Base-by-base conservation (phyloP, 2,888 invertebrate species). In the Tricholauxania praeusta region DNA sequence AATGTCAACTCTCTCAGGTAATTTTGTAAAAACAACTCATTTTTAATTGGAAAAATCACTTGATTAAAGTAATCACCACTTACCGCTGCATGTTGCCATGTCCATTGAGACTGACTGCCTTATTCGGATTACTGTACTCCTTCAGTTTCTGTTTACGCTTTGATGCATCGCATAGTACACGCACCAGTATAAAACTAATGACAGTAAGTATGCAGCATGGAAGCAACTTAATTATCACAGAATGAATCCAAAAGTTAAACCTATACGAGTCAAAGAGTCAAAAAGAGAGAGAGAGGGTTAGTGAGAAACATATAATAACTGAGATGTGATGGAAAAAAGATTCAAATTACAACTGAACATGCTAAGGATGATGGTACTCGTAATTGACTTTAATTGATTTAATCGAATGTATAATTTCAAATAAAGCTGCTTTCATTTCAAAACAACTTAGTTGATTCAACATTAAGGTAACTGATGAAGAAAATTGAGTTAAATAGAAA, bases 231-330 rank as follows among this genome's bases (percentile, higher is more conserved):
- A 94, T 91, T 63, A 93, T 89, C 48, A 94, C 92, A 22, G 92
- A 92, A 83, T 94, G 93, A 75, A 93, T 89, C 93, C 93, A 94
- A 85, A 93, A 93, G 87, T 93, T 93, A 64, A 92, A 86, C 73
- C 87, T 87, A 39, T 10, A 4, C 1, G 10, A 7, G 8, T 39
- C 39, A 39, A 39, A 39, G 39, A 75, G 1, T 75, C 76, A 53
- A 8, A 14, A 51, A 53, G 39, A 15, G 52, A 47, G 6, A 52
- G 14, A 39, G 10, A 39, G 7, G 8, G 39, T 3, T 1, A 39
- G 39, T 8, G 39, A 39, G 39, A 4, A 2, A 39, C 39, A 39
- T 39, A 39, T 39, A 39, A 39, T 39, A 39, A 39, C 0, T 10
- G 39, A 39, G 10, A 10, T 39, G 39, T 10, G 7, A 39, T 39